Percentiles rank a stretch among this genome's conserved stretches.
These are phyloP conservation scores for Catharus fuscescens DNA, from an alignment of 2,113 vertebrate species.

Conservation along the genomic window DNA sequence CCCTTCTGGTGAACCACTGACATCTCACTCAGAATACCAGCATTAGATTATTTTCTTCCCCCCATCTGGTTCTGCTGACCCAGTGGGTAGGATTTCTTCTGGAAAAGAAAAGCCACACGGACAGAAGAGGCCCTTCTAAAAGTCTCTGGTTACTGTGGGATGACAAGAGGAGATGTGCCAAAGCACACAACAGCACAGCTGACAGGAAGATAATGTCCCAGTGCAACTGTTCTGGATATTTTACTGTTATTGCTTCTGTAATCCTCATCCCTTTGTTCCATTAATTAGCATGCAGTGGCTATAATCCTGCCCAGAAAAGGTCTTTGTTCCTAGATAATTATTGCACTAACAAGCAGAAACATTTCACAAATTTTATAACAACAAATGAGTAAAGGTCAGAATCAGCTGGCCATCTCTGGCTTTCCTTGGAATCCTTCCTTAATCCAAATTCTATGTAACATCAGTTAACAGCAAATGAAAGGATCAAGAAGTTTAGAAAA, in stretches of 20 bases:
- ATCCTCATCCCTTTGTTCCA: conserved; percentile 4
- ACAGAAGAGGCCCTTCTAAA: neutral
- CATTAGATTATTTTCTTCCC: neutral
- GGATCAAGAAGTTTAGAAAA: neutral
- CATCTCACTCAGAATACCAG: neutral
- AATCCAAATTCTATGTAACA: neutral
- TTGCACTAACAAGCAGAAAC: conserved; percentile 14
- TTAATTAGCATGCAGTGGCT: conserved; percentile 4
- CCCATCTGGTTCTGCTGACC: neutral
- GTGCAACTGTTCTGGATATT: neutral
- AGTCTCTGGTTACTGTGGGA: neutral
- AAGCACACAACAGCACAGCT: conserved; percentile 3
- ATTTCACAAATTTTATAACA: neutral
- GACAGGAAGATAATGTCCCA: neutral
- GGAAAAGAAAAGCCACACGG: neutral
- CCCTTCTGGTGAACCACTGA: neutral
- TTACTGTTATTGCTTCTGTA: conserved; percentile 37
- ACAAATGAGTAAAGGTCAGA: neutral
- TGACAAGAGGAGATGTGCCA: neutral
- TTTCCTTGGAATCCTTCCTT: neutral
- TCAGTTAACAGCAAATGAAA: neutral
- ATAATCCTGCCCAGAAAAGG: conserved; percentile 10
- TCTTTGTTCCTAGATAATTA: conserved; percentile 14
- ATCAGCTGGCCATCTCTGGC: neutral
- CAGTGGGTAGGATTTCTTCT: neutral